phyloP scores from a whole-genome alignment of 2,888 invertebrate species.

The Troglohyphantes excavatus region DNA sequence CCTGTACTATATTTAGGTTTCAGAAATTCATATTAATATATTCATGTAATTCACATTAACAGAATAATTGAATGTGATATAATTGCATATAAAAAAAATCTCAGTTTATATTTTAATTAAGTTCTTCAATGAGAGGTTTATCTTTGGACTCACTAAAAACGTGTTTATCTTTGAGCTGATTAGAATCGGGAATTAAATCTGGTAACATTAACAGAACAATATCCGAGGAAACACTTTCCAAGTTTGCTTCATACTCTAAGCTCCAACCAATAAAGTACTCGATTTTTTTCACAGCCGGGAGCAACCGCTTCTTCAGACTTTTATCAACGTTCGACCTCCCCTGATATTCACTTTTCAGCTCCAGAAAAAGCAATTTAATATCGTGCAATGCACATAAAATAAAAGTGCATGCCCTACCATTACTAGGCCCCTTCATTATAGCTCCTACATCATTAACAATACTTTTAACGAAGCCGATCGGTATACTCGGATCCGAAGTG shows the following conservation, averaged over 20 bases:
- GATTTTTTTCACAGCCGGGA: slow-evolving; percentile 85
- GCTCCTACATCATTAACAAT: slow-evolving; percentile 48
- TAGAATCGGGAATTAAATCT: slow-evolving; percentile 37
- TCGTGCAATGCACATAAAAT: slow-evolving; percentile 65
- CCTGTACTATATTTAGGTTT: too few species aligned
- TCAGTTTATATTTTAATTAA: slow-evolving; percentile 20
- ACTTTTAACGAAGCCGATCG: slow-evolving; percentile 37
- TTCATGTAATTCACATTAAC: neutral
- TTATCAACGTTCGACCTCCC: slow-evolving; percentile 10
- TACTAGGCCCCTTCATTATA: slow-evolving; percentile 50
- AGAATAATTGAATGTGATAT: too few species aligned
- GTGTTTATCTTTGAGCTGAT: neutral
- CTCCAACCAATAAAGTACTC: slow-evolving; percentile 89
- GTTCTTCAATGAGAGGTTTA: slow-evolving; percentile 61
- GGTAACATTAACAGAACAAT: slow-evolving; percentile 53
- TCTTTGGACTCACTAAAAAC: neutral
- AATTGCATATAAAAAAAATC: too few species aligned
- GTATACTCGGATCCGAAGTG: neutral
- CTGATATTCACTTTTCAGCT: slow-evolving; percentile 22
- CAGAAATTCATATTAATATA: too few species aligned
- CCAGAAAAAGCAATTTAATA: slow-evolving; percentile 51
- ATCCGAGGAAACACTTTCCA: slow-evolving; percentile 47
- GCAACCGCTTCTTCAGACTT: slow-evolving; percentile 27
- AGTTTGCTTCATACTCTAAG: slow-evolving; percentile 21
- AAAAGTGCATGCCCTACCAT: slow-evolving; percentile 38